Base-by-base conservation (phyloP, 2,797 vertebrate genomes). In the Urophycis tenuis region DNA sequence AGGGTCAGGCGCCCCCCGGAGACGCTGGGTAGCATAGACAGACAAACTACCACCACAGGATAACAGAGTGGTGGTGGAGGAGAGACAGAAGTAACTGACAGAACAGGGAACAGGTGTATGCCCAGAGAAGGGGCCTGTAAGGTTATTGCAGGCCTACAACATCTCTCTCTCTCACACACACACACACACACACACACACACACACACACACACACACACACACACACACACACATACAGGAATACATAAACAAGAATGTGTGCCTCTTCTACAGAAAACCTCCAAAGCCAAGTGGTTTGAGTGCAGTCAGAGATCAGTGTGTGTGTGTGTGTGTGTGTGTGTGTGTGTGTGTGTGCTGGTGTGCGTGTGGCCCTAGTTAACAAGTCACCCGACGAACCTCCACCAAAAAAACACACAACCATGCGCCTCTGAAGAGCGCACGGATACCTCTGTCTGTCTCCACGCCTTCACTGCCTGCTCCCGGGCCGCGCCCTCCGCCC, bases 1-100 rank as follows among this genome's bases (percentile, higher is more conserved):
- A 77, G 82, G 87, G 85, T 88, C 85, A 86, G 83, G 81, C 82
- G 83, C 70, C 77, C 78, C 79, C 79, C 78, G 70, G 78, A 81
- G 78, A 74, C 75, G 34, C 9, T 8, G 25, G 64, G 39, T 36
- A 49, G 71, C 36, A 8, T 17, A 14, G 70, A 11, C 31, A 74
- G 49, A 35, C 1, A 39, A 17, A 67, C 60, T 3, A 67, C 30
- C 31, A 8, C 32, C 10, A 34, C 14, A 36, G 64, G 34, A 45
- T 17, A 19, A 41, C 12, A 22, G 25, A 17, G 15, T 22, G 64
- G 25, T 32, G 45, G 31, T 14, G 32, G 30, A 25, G 31, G 33
- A 41, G 35, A 32, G 9, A 45, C 25, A 19, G 8, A 72, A 74
- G 53, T 19, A 53, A 60, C 22, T 9, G n/a, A 9, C 53, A 25